phyloP scores from a whole-genome alignment of 2,888 invertebrate genomes.

The Trissolcus brochymenae region DNA sequence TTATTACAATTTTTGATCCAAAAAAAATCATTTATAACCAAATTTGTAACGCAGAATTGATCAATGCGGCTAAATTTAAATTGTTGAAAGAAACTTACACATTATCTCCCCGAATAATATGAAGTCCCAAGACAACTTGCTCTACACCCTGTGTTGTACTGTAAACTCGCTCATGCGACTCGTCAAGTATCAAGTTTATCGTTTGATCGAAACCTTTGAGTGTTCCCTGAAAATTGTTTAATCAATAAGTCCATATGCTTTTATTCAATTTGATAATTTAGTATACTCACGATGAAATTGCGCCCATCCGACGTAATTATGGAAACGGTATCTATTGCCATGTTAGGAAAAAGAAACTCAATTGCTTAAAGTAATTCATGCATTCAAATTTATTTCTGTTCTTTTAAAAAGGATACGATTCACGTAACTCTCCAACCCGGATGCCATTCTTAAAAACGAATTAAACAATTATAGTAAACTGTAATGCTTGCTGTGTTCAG shows the following conservation, averaged over 20 bases:
- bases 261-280: slow-evolving; percentile 11
- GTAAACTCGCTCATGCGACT: slow-evolving; percentile 99
- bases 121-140: slow-evolving; percentile 96
- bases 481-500: slow-evolving; percentile 11
- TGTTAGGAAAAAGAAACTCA: slow-evolving; percentile 22
- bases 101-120: slow-evolving; percentile 98
- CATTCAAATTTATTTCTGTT: background rate
- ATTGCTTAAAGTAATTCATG: background rate
- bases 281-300: slow-evolving; percentile 88
- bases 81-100: slow-evolving; percentile 80
- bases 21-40: background rate
- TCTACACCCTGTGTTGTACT: slow-evolving; percentile 94
- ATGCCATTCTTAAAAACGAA: slow-evolving; percentile 36
- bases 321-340: slow-evolving; percentile 86
- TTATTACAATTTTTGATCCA: background rate
- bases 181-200: slow-evolving; percentile 98
- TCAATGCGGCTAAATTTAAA: background rate
- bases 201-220: slow-evolving; percentile 99
- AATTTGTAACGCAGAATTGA: background rate
- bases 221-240: slow-evolving; percentile 83
- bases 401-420: slow-evolving; percentile 52
- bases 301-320: slow-evolving; percentile 97
- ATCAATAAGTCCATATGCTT: slow-evolving; percentile 19
- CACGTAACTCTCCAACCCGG: slow-evolving; percentile 49
- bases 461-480: slow-evolving; percentile 5